A percentile compares a stretch with the other conserved stretches of the same genome.
Conservation (phyloP, 64 coral and sea anemone species). For the Stylophora pistillata region DNA sequence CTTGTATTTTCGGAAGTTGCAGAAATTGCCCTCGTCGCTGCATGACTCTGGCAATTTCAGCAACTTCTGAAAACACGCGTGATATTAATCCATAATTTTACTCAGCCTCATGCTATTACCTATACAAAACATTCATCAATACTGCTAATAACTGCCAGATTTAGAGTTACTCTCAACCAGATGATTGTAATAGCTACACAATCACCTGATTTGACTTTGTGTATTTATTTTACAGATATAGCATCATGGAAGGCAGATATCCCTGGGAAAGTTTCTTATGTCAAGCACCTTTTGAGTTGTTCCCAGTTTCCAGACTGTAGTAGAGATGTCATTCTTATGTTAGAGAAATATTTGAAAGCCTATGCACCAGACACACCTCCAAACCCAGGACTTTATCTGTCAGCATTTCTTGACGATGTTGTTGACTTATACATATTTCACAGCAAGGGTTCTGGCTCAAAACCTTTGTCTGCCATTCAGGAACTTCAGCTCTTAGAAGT, state of each 20-base stretch:
- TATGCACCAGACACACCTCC: conserved; percentile 56
- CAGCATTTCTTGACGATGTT: conserved; percentile 81
- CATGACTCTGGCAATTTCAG: too few species aligned
- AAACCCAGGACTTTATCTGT: conserved; percentile 80
- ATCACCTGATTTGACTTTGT: not conserved
- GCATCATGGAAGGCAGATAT: conserved; percentile 84
- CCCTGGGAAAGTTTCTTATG: conserved; percentile 68
- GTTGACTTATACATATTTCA: conserved; percentile 78
- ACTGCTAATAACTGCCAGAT: not conserved
- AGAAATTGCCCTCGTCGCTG: too few species aligned
- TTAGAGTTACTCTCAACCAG: not conserved
- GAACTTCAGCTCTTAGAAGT: conserved; percentile 84
- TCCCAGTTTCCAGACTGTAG: conserved; percentile 73
- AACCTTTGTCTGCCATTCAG: conserved; percentile 64
- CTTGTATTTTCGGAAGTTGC: too few species aligned
- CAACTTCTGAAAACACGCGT: too few species aligned
- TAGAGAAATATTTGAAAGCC: conserved; percentile 66
- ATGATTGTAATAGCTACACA: not conserved
- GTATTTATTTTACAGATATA: conserved; percentile 54
- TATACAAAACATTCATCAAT: too few species aligned
- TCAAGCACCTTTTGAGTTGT: conserved; percentile 71
- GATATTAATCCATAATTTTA: too few species aligned
- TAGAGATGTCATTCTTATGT: conserved; percentile 58
- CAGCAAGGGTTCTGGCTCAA: conserved; percentile 21
- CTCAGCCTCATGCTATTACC: too few species aligned